phyloP scores from a whole-genome alignment of 2,888 invertebrate genomes.

The Digitonthophagus gazella region DNA sequence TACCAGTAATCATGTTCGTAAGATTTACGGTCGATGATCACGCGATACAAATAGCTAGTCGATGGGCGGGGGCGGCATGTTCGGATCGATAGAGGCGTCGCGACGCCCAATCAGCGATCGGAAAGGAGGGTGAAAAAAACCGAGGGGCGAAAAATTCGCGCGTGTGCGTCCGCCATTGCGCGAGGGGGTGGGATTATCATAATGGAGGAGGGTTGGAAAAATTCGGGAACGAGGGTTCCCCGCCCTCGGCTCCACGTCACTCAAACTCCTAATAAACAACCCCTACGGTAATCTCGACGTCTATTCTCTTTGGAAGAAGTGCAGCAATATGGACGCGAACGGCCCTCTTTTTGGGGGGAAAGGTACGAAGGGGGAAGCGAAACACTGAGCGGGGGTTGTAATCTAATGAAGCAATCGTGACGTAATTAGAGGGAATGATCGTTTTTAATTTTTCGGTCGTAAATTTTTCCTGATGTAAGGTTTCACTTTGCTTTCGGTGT shows the following conservation, averaged over 20 bases:
- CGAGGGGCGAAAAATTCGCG: conserved; percentile 12
- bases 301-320: neutral
- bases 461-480: conserved; percentile 5
- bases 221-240: conserved; percentile 15
- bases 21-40: conserved; percentile 12
- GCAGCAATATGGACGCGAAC: neutral
- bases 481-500: neutral
- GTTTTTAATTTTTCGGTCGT: conserved; percentile 15
- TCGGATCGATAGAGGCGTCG: conserved; percentile 3
- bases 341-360: conserved; percentile 2
- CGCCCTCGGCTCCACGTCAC: neutral
- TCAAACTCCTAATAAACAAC: neutral
- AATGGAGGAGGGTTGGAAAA: conserved; percentile 32
- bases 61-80: neutral
- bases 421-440: conserved; percentile 16
- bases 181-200: conserved; percentile 37
- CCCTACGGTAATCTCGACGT: neutral
- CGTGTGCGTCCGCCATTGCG: conserved; percentile 5
- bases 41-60: conserved; percentile 3
- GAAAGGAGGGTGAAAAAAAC: conserved; percentile 3
- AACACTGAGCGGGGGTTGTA: conserved; percentile 3
- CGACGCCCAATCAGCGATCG: conserved; percentile 3
- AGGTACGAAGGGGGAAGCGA: neutral
- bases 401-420: conserved; percentile 16
- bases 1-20: neutral